phyloP scores from a whole-genome alignment of 37 sponge, comb jelly and placozoan species.

The Oscarella lobularis region DNA sequence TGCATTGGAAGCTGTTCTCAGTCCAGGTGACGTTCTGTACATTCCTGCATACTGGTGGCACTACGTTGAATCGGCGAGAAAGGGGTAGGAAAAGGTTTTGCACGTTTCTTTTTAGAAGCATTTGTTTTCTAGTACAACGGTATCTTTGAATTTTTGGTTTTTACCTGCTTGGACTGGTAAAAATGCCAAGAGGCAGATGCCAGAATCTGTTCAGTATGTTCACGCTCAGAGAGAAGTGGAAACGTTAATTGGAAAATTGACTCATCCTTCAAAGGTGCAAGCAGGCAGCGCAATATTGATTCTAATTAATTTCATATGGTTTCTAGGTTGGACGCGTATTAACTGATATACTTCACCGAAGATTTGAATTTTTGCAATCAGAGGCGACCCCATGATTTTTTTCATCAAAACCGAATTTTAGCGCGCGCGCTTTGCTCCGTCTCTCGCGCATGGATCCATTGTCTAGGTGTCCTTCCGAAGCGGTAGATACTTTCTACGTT shows the following conservation, averaged over 20 bases:
- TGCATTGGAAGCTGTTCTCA: background rate
- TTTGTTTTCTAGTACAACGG: background rate
- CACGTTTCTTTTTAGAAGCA: no score
- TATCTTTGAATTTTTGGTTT: background rate
- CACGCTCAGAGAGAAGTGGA: background rate
- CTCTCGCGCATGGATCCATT: no score
- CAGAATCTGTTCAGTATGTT: no score
- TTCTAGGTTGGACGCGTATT: background rate
- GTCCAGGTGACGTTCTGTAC: background rate
- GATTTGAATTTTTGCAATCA: background rate
- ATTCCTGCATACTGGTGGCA: background rate
- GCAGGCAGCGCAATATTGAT: background rate
- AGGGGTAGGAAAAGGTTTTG: background rate
- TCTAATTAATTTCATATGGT: background rate
- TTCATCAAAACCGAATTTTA: no score
- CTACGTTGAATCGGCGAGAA: background rate
- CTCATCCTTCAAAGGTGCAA: no score
- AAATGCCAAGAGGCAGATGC: no score
- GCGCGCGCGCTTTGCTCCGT: no score
- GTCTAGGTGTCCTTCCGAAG: background rate
- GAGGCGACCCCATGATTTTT: no score
- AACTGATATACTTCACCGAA: background rate
- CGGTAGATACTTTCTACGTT: background rate
- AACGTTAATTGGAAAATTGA: background rate
- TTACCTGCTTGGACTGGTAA: background rate